phyloP scores from a whole-genome alignment of 1,140 invertebrate genomes.

The Polyergus mexicanus region DNA sequence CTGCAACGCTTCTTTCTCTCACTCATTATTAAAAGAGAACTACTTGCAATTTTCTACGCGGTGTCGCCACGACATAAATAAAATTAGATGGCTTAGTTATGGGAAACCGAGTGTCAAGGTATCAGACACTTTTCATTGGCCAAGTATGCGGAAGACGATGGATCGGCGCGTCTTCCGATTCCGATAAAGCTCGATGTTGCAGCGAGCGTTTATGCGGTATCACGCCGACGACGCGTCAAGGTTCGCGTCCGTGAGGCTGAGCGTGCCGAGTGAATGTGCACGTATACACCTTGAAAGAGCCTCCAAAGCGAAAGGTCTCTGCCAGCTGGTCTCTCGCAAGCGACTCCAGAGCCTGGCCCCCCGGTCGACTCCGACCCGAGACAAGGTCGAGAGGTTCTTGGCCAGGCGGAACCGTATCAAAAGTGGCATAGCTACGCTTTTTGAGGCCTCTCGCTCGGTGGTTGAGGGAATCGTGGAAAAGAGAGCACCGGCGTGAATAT shows the following conservation, averaged over 20 bases:
- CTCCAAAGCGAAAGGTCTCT: slow-evolving; percentile 72
- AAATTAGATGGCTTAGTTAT: slow-evolving; percentile 50
- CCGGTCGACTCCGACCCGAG: slow-evolving; percentile 58
- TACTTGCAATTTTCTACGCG: slow-evolving; percentile 25
- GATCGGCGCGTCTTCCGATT: slow-evolving; percentile 70
- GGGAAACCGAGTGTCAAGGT: slow-evolving; percentile 51
- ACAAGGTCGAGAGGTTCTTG: slow-evolving; percentile 75
- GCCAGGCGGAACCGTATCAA: slow-evolving; percentile 74
- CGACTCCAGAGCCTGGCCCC: slow-evolving; percentile 62
- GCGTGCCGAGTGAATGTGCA: slow-evolving; percentile 66
- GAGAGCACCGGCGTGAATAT: slow-evolving; percentile 62
- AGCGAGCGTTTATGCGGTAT: slow-evolving; percentile 72
- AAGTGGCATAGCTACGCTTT: slow-evolving; percentile 69
- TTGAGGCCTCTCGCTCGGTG: slow-evolving; percentile 42
- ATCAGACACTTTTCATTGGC: slow-evolving; percentile 53
- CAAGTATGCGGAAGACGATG: slow-evolving; percentile 68
- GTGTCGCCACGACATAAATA: slow-evolving; percentile 3
- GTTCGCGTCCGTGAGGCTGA: slow-evolving; percentile 58
- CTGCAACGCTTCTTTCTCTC: neutral
- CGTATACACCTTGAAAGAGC: slow-evolving; percentile 73
- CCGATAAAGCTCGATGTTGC: slow-evolving; percentile 61
- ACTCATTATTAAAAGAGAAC: neutral
- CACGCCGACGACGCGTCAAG: slow-evolving; percentile 75
- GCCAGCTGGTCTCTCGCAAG: slow-evolving; percentile 65
- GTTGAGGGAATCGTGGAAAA: slow-evolving; percentile 58